Evolutionary conservation across 2,113 vertebrate genomes (phyloP).

Genomic region (Nothobranchius kuhntae): DNA sequence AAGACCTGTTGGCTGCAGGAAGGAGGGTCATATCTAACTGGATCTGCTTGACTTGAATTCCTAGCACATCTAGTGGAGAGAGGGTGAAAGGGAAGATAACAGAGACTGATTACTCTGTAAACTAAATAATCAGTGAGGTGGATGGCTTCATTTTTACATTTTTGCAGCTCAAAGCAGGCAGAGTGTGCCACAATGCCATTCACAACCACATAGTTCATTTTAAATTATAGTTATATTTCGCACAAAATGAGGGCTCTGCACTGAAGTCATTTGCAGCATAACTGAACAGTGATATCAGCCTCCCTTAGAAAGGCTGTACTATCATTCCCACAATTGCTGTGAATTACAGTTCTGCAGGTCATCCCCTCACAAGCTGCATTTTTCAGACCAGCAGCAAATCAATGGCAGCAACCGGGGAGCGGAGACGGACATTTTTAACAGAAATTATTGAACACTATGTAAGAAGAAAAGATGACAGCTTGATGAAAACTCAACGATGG

Average conservation of each 20-base stretch:
- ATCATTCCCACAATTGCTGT: conserved; percentile 48
- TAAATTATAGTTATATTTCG: conserved; percentile 48
- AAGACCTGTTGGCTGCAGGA: conserved; percentile 40
- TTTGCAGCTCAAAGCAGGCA: conserved; percentile 20
- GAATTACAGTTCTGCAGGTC: conserved; percentile 46
- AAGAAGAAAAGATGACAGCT: not conserved
- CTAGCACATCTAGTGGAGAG: conserved; percentile 31
- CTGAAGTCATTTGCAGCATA: conserved; percentile 39
- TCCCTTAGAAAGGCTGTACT: conserved; percentile 28
- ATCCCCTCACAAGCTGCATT: conserved; percentile 10
- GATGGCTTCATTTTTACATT: not conserved
- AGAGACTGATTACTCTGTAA: conserved; percentile 28
- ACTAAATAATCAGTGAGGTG: conserved; percentile 4
- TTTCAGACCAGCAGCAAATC: conserved; percentile 24
- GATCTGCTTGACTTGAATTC: conserved; percentile 49
- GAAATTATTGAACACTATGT: conserved; percentile 6
- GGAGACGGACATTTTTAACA: not conserved
- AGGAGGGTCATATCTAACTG: conserved; percentile 57
- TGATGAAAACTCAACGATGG: not conserved
- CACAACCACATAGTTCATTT: conserved; percentile 39
- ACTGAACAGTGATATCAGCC: conserved; percentile 47
- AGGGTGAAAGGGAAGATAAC: conserved; percentile 40
- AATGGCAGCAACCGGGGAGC: not conserved
- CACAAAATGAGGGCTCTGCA: conserved; percentile 40
- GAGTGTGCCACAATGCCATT: conserved; percentile 39